These are phyloP conservation scores for Emys orbicularis DNA, from an alignment of 2,797 vertebrate species.

Conservation along the genomic window DNA sequence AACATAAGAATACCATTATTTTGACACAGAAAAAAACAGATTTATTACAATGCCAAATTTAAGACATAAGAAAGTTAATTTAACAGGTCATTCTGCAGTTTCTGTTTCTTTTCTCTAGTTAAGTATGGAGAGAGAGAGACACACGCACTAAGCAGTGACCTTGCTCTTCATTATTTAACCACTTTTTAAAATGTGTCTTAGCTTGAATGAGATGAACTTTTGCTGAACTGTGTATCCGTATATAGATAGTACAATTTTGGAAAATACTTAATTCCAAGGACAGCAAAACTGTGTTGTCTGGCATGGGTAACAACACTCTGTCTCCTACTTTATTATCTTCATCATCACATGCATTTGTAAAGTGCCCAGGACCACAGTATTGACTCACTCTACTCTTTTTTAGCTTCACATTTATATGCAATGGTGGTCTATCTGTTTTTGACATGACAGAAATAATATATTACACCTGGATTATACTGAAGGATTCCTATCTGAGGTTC, in stretches of 20 bases:
- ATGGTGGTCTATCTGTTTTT: background rate
- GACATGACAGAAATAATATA: background rate
- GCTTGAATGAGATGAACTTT: conserved; percentile 16
- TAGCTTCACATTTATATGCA: background rate
- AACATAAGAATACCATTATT: background rate
- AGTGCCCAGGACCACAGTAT: background rate
- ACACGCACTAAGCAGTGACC: background rate
- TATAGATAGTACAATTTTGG: background rate
- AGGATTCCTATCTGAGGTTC: background rate
- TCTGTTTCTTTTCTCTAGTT: conserved; percentile 12
- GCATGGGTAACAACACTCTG: background rate
- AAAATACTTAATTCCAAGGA: conserved; percentile 20
- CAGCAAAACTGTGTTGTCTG: conserved; percentile 4
- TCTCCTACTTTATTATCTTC: conserved; percentile 1
- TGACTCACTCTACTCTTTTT: background rate
- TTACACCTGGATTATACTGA: background rate
- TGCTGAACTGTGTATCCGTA: conserved; percentile 37
- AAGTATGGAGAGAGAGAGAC: conserved; percentile 16
- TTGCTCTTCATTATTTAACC: conserved; percentile 39
- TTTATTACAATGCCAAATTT: conserved; percentile 33
- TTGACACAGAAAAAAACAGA: conserved; percentile 13
- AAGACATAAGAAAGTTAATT: conserved; percentile 44
- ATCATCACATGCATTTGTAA: background rate
- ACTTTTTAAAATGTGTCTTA: conserved; percentile 37
- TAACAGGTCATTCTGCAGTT: conserved; percentile 33